Evolutionary conservation across 2,113 vertebrate species (phyloP), one percentile per base, ranked within the genome.

Genomic region (Percopsis transmontana): DNA sequence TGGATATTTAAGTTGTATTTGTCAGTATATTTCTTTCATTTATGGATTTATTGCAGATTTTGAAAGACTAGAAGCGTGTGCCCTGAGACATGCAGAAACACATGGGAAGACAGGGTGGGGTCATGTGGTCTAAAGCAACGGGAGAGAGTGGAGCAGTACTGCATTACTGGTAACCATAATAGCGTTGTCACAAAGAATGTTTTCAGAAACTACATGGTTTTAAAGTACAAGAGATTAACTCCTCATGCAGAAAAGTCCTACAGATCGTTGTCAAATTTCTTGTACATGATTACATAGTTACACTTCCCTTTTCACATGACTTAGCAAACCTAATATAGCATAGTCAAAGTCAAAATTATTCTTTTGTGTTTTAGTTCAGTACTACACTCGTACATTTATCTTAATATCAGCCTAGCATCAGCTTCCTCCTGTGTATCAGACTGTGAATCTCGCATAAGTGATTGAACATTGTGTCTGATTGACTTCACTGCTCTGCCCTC

Each of bases 21-120:
- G 78, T 74, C 66, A 67, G 60, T 71, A 77, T 76, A 53, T 69
- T 53, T 88, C 62, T 76, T 85, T 85, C 82, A 86, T 87, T 87
- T 52, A 90, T 88, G 62, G 55, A 40, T 74, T 67, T 78, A 67
- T 70, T 72, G 66, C 70, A 74, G 72, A 76, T 67, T 62, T 72
- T 73, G 71, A 73, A 55, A 66, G 57, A 81, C 74, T 76, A 56
- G 68, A 74, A 79, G 74, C 68, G 74, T 76, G 69, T 68, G 52
- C 19, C 59, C 20, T 58, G 48, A 62, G 53, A 41, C 21, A 76
- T 75, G 68, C 54, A 52, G 69, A 78, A 84, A 80, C 62, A 74
- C 50, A 68, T 13, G 40, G 60, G 62, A 40, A 70, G 72, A 70
- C 20, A 44, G 64, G 59, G 61, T 66, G 19, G 8, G 20, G 48